Evolutionary conservation across 2,113 vertebrate genomes (phyloP).

Genomic region (Varanus komodoensis): DNA sequence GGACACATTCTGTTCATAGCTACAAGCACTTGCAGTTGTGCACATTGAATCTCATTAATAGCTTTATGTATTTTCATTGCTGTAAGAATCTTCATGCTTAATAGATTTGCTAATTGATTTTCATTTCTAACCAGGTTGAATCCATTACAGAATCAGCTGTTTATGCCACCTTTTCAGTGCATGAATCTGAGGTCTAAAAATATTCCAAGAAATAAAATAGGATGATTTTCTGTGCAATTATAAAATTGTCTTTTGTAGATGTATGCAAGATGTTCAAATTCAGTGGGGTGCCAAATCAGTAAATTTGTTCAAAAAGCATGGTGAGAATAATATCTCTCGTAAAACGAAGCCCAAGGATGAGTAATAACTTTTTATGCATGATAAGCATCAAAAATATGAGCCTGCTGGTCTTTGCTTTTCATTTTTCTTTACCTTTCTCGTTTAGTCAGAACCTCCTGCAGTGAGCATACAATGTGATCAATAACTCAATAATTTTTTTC

Average conservation of each 20-base stretch:
- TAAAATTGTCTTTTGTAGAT: constrained; percentile 69
- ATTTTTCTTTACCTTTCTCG: constrained; percentile 84
- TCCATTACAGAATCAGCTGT: constrained; percentile 40
- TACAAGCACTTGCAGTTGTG: not conserved
- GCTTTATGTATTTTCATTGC: not conserved
- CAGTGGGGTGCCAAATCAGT: constrained; percentile 82
- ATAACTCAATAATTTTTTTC: constrained; percentile 95
- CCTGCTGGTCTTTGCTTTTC: constrained; percentile 86
- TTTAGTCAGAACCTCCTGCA: constrained; percentile 84
- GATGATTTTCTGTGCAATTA: constrained; percentile 65
- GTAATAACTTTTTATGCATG: constrained; percentile 92
- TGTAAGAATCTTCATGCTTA: constrained; percentile 34
- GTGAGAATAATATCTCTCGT: constrained; percentile 86
- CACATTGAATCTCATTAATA: not conserved
- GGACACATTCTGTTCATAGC: not conserved
- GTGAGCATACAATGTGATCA: constrained; percentile 85
- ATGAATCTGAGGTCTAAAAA: constrained; percentile 61
- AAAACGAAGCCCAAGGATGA: constrained; percentile 84
- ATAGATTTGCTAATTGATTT: constrained; percentile 50
- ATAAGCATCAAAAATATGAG: constrained; percentile 87
- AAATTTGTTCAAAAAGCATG: constrained; percentile 85
- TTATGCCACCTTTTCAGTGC: constrained; percentile 26
- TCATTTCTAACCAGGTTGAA: constrained; percentile 51
- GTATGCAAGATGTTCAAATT: constrained; percentile 71
- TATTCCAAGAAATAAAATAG: constrained; percentile 59